phyloP scores from a whole-genome alignment of 2,113 vertebrate species.

The Nothoprocta pentlandii region DNA sequence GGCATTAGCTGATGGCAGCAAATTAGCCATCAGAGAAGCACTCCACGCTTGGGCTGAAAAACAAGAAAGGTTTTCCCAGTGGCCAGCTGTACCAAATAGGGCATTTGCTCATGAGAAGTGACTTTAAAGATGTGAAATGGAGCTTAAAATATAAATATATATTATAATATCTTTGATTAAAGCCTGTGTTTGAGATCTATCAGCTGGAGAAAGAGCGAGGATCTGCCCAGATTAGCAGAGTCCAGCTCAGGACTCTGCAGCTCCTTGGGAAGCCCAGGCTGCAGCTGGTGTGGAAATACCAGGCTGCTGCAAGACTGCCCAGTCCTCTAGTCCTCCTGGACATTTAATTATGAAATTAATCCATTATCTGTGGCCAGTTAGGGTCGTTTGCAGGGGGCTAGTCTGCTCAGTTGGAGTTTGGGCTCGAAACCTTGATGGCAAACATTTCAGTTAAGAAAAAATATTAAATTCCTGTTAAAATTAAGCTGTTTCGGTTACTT shows the following conservation, averaged over 20 bases:
- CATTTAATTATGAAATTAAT: background rate
- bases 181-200: background rate
- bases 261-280: background rate
- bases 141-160: background rate
- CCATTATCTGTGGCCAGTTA: background rate
- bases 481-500: background rate
- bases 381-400: background rate
- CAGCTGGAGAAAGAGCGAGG: background rate
- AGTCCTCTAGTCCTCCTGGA: background rate
- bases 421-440: background rate
- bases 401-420: background rate
- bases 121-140: background rate
- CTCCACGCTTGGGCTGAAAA: background rate
- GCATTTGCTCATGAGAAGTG: constrained; percentile 28
- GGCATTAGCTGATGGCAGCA: background rate
- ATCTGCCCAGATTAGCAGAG: background rate
- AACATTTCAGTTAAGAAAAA: background rate
- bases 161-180: background rate
- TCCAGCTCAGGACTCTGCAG: background rate
- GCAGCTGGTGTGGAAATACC: background rate
- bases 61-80: background rate
- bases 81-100: constrained; percentile 19
- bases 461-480: background rate
- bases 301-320: background rate
- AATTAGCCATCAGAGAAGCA: constrained; percentile 18